Evolutionary conservation across 2,113 vertebrate species (phyloP).

Genomic region (Aspiorhynchus laticeps): DNA sequence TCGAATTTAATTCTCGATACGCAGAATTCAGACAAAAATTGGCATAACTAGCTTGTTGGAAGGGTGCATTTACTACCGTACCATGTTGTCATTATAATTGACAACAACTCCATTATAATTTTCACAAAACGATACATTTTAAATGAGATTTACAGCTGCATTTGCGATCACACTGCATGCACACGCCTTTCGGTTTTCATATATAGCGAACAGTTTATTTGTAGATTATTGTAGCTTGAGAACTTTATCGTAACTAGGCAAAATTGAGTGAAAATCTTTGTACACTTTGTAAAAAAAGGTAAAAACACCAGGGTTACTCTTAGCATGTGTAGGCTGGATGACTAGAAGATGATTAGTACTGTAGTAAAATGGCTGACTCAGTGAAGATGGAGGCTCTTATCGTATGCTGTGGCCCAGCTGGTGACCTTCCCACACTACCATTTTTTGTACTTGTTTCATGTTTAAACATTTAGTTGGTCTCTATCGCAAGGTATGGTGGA

Average conservation of each 20-base stretch:
- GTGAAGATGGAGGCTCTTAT: conserved; percentile 49
- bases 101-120: too few species aligned
- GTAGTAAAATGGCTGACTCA: conserved; percentile 37
- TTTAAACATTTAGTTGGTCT: conserved; percentile 17
- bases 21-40: not conserved
- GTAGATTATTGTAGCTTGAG: not conserved
- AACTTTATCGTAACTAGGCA: not conserved
- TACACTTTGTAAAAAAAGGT: not conserved
- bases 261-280: not conserved
- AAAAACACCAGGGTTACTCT: not conserved
- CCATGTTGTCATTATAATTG: not conserved
- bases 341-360: conserved; percentile 27
- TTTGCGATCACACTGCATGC: not conserved
- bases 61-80: not conserved
- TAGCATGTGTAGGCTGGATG: not conserved
- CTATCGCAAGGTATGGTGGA: conserved; percentile 11
- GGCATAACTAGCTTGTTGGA: too few species aligned
- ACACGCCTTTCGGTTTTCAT: not conserved
- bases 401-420: conserved; percentile 34
- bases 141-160: not conserved
- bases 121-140: not conserved
- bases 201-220: not conserved
- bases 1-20: not conserved
- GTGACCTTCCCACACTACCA: conserved; percentile 55
- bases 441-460: conserved; percentile 17